Evolutionary conservation across 2,113 vertebrate species (phyloP).

Genomic region (Dendrocopos noguchii): DNA sequence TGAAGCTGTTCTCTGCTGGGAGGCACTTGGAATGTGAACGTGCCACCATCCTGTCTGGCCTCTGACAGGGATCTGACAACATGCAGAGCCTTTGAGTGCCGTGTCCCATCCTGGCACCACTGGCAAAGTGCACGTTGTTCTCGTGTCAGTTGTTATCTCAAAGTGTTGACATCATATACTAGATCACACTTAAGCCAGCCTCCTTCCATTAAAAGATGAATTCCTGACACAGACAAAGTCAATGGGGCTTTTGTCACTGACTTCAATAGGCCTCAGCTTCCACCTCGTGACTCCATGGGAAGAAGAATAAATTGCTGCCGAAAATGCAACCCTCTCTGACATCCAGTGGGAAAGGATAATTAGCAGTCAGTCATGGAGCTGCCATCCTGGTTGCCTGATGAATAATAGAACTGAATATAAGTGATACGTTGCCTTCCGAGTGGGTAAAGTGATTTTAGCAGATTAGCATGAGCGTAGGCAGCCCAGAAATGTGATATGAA

Average conservation of each 20-base stretch:
- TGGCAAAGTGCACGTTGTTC: background rate
- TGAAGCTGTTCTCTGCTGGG: background rate
- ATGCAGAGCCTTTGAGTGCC: background rate
- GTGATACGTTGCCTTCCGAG: constrained; percentile 32
- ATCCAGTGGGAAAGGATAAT: constrained; percentile 40
- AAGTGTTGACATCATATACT: background rate
- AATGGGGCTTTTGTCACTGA: constrained; percentile 9
- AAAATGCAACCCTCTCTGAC: background rate
- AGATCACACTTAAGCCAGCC: background rate
- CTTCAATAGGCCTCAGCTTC: constrained; percentile 40
- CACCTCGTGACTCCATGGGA: constrained; percentile 3
- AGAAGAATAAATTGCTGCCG: constrained; percentile 18
- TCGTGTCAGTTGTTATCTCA: background rate
- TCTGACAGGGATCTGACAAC: background rate
- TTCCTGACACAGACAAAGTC: background rate
- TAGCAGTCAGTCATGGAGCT: constrained; percentile 46
- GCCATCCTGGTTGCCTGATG: constrained; percentile 38
- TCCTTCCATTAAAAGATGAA: background rate
- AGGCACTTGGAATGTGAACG: background rate
- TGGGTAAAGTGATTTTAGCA: constrained; percentile 46
- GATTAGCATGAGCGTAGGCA: constrained; percentile 28
- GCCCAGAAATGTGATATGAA: constrained; percentile 30
- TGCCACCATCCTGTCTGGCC: background rate
- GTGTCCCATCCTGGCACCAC: background rate
- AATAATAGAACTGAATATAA: constrained; percentile 49